A percentile compares a stretch with the other conserved stretches of the same genome.
These are phyloP conservation scores for Mionectes olivaceus DNA, from an alignment of 2,797 vertebrate genomes.

Conservation along the genomic window DNA sequence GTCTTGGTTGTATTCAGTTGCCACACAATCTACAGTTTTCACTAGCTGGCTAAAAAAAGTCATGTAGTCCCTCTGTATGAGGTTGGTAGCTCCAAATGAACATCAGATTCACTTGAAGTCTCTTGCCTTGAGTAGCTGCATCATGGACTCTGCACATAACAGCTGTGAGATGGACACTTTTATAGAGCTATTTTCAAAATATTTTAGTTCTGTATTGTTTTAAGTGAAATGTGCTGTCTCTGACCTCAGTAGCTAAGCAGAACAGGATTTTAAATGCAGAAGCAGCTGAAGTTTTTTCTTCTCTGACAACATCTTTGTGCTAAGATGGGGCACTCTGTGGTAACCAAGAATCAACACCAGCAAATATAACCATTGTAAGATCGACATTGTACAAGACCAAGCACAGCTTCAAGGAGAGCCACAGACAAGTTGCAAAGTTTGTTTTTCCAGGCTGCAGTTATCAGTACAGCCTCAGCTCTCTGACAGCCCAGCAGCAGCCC, in stretches of 20 bases:
- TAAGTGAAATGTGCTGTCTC: not conserved
- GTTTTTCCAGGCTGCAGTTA: not conserved
- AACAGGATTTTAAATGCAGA: not conserved
- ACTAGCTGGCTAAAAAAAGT: not conserved
- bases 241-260: not conserved
- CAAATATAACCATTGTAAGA: not conserved
- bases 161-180: not conserved
- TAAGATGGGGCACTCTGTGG: not conserved
- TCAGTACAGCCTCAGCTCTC: not conserved
- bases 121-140: not conserved
- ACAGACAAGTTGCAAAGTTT: not conserved
- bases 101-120: not conserved
- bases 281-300: not conserved
- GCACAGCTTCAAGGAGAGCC: not conserved
- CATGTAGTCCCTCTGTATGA: not conserved
- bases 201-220: not conserved
- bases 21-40: not conserved
- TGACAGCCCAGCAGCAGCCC: not conserved
- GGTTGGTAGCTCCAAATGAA: not conserved
- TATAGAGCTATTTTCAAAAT: not conserved
- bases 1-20: not conserved
- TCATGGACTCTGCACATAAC: not conserved
- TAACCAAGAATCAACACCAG: not conserved
- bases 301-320: not conserved
- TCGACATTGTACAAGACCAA: not conserved